These are phyloP conservation scores for Sylvia borin DNA, from an alignment of 2,797 vertebrate species.

Conservation along the genomic window DNA sequence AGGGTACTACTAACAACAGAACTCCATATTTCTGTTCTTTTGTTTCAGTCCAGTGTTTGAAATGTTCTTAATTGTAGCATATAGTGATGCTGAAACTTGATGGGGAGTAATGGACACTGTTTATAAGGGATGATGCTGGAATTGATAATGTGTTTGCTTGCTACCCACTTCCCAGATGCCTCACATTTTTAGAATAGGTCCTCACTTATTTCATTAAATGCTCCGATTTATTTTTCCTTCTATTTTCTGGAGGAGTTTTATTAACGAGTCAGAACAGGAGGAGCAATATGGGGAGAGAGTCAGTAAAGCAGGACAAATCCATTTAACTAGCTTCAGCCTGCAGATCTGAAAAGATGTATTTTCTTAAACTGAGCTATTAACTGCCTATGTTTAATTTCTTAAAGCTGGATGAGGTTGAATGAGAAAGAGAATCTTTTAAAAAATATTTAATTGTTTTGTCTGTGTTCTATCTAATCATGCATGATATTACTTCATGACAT, in stretches of 20 bases:
- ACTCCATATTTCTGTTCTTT: not conserved
- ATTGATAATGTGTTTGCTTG: not conserved
- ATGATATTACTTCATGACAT: slow-evolving; percentile 47
- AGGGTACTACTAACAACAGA: not conserved
- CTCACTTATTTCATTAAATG: not conserved
- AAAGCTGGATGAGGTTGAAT: slow-evolving; percentile 38
- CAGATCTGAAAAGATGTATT: not conserved
- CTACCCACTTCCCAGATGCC: not conserved
- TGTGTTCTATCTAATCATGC: slow-evolving; percentile 41
- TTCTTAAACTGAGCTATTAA: slow-evolving; percentile 8
- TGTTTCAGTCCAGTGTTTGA: not conserved
- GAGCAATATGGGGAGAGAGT: not conserved
- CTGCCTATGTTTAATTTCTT: slow-evolving; percentile 2
- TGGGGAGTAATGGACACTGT: not conserved
- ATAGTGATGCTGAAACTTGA: not conserved
- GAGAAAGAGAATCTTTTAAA: not conserved
- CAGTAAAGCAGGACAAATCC: not conserved
- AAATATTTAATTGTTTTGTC: slow-evolving; percentile 46
- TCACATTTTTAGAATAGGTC: not conserved
- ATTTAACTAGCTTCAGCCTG: slow-evolving; percentile 1
- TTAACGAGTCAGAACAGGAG: not conserved
- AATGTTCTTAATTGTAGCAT: not conserved
- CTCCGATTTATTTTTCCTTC: not conserved
- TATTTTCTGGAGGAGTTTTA: not conserved
- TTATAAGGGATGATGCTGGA: not conserved